Percentiles rank a stretch among this genome's conserved stretches.
Conservation (phyloP, 2,797 vertebrate species). For the Pangasius larnaudii region DNA sequence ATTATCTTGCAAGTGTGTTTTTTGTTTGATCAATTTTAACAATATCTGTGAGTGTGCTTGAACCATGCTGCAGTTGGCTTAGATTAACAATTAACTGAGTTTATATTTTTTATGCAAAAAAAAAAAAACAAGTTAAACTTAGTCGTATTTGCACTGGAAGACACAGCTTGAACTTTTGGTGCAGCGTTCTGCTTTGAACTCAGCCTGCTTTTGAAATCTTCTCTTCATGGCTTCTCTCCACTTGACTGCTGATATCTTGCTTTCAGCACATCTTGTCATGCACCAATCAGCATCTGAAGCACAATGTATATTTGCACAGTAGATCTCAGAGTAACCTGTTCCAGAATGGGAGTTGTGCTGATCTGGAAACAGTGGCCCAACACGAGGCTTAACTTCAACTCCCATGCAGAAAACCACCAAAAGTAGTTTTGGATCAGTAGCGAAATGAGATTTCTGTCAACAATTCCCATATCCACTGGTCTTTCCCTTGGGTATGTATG, state of each 20-base stretch:
- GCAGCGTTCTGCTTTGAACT: constrained; percentile 20
- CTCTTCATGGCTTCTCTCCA: background rate
- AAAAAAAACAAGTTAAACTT: background rate
- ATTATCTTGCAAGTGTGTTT: background rate
- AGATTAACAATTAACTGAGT: background rate
- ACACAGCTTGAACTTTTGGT: background rate
- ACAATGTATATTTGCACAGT: constrained; percentile 24
- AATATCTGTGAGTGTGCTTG: background rate
- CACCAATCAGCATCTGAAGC: background rate
- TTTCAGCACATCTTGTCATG: constrained; percentile 37
- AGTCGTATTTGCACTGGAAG: background rate
- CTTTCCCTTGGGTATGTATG: constrained; percentile 30
- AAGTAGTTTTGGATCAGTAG: constrained; percentile 31
- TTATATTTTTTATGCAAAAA: constrained; percentile 12
- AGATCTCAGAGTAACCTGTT: background rate
- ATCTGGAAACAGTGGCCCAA: constrained; percentile 2
- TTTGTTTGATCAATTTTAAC: constrained; percentile 3
- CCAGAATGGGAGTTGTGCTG: background rate
- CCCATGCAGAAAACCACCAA: constrained; percentile 12
- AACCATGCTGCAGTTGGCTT: background rate
- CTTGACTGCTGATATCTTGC: constrained; percentile 30
- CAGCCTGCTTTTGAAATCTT: background rate
- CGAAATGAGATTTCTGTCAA: constrained; percentile 19
- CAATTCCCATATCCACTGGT: constrained; percentile 26
- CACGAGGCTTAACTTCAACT: background rate